Percentiles rank a stretch among this genome's conserved stretches.
These are phyloP conservation scores for Pseudocheirus occidentalis DNA, from an alignment of 2,797 vertebrate genomes.

Conservation along the genomic window DNA sequence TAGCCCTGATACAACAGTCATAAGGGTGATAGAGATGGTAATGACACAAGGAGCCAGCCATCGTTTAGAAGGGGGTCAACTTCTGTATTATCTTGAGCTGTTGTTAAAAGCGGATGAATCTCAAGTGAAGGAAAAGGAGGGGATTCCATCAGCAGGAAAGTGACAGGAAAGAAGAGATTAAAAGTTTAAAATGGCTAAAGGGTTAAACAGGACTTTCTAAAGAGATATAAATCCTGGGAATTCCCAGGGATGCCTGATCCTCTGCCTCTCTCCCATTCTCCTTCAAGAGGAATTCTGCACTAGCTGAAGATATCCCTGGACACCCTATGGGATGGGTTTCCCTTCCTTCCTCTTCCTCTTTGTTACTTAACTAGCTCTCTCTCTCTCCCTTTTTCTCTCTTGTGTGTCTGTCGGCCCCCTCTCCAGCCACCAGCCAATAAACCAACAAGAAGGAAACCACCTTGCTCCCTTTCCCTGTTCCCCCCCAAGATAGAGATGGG, in stretches of 20 bases:
- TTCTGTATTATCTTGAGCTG: not conserved
- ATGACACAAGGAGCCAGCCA: not conserved
- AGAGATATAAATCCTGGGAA: not conserved
- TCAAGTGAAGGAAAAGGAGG: not conserved
- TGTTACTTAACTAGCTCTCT: slow-evolving; percentile 71
- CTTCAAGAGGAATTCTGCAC: not conserved
- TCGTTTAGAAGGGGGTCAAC: not conserved
- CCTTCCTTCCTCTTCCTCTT: slow-evolving; percentile 62
- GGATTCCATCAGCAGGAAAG: not conserved
- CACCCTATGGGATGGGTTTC: slow-evolving; percentile 7
- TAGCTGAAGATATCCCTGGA: slow-evolving; percentile 1
- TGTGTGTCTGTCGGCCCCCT: slow-evolving; percentile 62
- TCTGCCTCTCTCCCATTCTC: not conserved
- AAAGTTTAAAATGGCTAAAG: not conserved
- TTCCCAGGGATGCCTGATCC: rapidly evolving
- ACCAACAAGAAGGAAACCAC: slow-evolving; percentile 86
- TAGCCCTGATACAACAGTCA: not conserved
- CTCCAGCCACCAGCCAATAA: slow-evolving; percentile 84
- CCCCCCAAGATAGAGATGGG: slow-evolving; percentile 82
- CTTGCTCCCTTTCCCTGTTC: slow-evolving; percentile 86
- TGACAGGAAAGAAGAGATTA: not conserved
- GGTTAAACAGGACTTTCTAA: not conserved
- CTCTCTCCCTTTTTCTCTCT: slow-evolving; percentile 69
- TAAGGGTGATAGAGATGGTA: not conserved
- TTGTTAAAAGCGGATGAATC: not conserved